Evolutionary conservation across 1,140 invertebrate species (phyloP), one percentile per base, ranked within the genome.

Genomic region (Drosophila albomicans): DNA sequence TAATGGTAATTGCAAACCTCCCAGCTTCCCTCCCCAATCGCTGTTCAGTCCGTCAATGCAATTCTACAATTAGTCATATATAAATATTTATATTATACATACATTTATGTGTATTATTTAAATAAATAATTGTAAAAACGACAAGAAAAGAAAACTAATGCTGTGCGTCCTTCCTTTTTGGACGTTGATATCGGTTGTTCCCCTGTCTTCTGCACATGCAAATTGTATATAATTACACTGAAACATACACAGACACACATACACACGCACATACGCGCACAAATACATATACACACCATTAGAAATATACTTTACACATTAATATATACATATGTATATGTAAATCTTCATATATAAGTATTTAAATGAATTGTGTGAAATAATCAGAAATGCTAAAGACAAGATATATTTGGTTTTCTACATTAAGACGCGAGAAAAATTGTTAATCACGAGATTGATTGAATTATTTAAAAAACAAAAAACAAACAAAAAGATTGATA

Each of bases 121-220:
- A 67, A 57, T 74, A 58, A 77, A 75, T 80, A 81, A 67, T 41
- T 84, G 76, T 84, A 80, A 75, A 54, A 35, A 69, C 41, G 35
- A 38, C 6, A 56, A 59, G 16, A 58, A 49, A 32, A 63, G 38
- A 13, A 59, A 63, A 52, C 58, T 57, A 62, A 61, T 61, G 59
- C 63, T 81, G 74, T 79, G 66, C 76, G 62, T 78, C 75, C 73
- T 76, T 76, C 54, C 61, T 71, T 64, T 52, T 66, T 15, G 79
- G 59, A 74, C 51, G 64, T 71, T 69, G 61, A 81, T 68, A 78
- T 78, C 70, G 82, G 82, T 85, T 86, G 82, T 85, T 66, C 66
- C 66, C 82, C 71, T 69, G 71, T 85, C 69, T 67, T 67, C 30
- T 61, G 81, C 81, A 81, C 82, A 54, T 78, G 64, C 76, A 74